Percentiles rank a stretch among this genome's conserved stretches.
Conservation (phyloP, 1,140 invertebrate species). For the Caerostris darwini region DNA sequence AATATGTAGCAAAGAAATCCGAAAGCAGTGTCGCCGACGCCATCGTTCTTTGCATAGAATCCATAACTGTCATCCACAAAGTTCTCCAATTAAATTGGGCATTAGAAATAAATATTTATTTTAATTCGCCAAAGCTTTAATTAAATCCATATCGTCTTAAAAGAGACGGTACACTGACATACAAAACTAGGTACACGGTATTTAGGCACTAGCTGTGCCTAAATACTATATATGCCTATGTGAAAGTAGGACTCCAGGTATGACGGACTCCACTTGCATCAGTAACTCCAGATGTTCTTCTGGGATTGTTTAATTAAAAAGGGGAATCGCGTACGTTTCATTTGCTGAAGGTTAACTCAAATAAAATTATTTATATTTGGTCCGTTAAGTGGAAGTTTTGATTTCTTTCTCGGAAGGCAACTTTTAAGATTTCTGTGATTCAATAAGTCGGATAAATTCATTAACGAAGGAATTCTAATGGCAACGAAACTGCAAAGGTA, state of each 20-base stretch:
- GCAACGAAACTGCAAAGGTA: neutral
- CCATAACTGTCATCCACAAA: no score
- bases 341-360: neutral
- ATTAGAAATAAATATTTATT: no score
- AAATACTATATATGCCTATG: no score
- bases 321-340: neutral
- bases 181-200: no score
- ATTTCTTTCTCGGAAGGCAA: neutral
- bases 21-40: no score
- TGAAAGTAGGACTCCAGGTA: neutral
- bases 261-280: neutral
- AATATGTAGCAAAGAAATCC: no score
- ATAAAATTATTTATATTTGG: neutral
- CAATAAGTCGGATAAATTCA: neutral
- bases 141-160: no score
- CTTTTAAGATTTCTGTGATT: neutral
- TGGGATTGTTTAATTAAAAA: neutral
- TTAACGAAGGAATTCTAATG: neutral
- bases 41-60: no score
- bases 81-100: no score
- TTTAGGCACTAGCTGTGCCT: neutral
- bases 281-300: constrained; percentile 16
- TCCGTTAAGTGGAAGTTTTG: neutral
- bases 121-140: no score
- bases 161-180: no score